Conservation (phyloP, 2,113 vertebrate genomes). For the Gallinago media region DNA sequence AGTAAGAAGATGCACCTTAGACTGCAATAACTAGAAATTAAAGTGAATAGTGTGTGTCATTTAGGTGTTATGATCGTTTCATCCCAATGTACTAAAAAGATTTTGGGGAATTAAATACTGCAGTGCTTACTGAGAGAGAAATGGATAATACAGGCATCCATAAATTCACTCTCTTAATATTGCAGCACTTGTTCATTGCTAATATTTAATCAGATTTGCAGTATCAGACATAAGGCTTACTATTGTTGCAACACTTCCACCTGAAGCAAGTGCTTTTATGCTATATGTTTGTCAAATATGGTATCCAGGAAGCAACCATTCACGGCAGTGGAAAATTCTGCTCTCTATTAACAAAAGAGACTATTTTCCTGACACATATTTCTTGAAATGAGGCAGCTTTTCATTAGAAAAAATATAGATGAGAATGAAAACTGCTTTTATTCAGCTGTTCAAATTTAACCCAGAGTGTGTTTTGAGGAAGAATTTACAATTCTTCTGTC, state of each 20-base stretch:
- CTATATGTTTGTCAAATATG: background rate
- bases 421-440: background rate
- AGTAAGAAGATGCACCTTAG: constrained; percentile 24
- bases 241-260: background rate
- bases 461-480: background rate
- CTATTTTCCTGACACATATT: background rate
- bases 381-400: background rate
- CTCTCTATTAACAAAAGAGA: background rate
- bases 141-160: background rate
- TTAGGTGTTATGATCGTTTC: background rate
- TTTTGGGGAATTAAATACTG: background rate
- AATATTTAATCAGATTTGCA: constrained; percentile 42
- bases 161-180: background rate
- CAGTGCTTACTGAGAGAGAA: background rate
- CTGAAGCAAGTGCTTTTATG: background rate
- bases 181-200: background rate
- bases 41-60: background rate
- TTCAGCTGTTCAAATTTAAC: background rate
- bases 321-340: background rate
- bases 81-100: background rate
- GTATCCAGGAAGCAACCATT: constrained; percentile 52
- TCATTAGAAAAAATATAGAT: background rate
- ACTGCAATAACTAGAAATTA: background rate
- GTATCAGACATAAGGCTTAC: background rate
- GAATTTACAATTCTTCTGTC: background rate